Percentiles rank a stretch among this genome's conserved stretches.
These are phyloP conservation scores for Actinia equina DNA, from an alignment of 64 coral and sea anemone species.

Conservation along the genomic window DNA sequence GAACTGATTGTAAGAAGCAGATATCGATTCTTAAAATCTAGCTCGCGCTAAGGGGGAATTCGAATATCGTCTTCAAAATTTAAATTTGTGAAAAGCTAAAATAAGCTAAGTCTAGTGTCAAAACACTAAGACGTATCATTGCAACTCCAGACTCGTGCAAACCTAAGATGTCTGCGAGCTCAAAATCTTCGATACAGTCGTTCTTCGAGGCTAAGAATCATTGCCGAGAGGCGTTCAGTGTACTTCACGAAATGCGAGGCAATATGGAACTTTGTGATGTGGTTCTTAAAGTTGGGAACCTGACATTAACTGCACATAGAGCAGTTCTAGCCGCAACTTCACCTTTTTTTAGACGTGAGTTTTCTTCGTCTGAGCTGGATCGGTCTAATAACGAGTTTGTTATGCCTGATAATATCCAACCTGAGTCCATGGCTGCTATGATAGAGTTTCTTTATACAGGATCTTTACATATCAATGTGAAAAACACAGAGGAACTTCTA, in stretches of 20 bases:
- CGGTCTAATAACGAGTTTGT: slow-evolving; percentile 26
- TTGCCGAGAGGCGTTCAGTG: slow-evolving; percentile 20
- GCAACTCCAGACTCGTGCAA: neutral
- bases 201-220: slow-evolving; percentile 6
- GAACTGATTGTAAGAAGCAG: neutral
- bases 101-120: too few species aligned
- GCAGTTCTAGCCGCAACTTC: slow-evolving; percentile 66
- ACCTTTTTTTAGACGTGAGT: slow-evolving; percentile 55
- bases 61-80: neutral
- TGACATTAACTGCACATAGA: slow-evolving; percentile 57
- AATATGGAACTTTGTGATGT: slow-evolving; percentile 76
- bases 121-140: neutral
- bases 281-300: slow-evolving; percentile 56
- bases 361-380: slow-evolving; percentile 10
- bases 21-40: neutral
- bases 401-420: slow-evolving; percentile 40
- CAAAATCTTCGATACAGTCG: slow-evolving; percentile 1
- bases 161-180: slow-evolving; percentile 16
- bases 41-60: neutral
- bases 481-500: slow-evolving; percentile 58
- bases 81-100: neutral
- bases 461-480: slow-evolving; percentile 24
- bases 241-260: slow-evolving; percentile 68
- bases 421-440: slow-evolving; percentile 48
- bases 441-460: slow-evolving; percentile 85